Evolutionary conservation across 2,888 invertebrate genomes (phyloP), one percentile per base, ranked within the genome.

Genomic region (Lacanobia oleracea): DNA sequence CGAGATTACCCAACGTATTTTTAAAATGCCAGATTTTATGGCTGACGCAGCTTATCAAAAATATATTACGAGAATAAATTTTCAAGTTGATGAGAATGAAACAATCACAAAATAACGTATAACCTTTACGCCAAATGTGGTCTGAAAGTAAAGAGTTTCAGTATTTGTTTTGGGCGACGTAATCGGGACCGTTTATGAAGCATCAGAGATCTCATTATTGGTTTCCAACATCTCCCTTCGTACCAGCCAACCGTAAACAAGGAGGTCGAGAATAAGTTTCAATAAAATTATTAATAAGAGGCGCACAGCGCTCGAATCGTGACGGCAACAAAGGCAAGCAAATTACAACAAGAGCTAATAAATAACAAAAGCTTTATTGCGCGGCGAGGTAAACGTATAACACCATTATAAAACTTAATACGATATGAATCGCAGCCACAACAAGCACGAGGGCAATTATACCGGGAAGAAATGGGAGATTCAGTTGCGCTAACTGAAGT

Each of bases 11-110:
- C 59, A 56, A 43, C 48, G 21, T 77, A 70, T 73, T 82, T 74
- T 72, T 61, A 57, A 67, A 83, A 74, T 59, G 48, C 21, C 61
- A 14, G 37, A 59, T 64, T 73, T 72, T 74, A 68, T 51, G 43
- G 61, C 63, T 61, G 48, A 50, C 21, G 53, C 71, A 64, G 66
- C 50, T 73, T 68, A 75, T 68, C 50, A 56, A 78, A 79, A 85
- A 78, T 77, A 77, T 76, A 70, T 77, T 59, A 53, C 14, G 37
- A 37, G 74, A 76, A 69, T 75, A 79, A 71, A 83, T 79, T 74
- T 74, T 54, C 60, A 72, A 72, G 53, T 67, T 65, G 69, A 77
- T 77, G 71, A 54, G 62, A 69, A 68, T 66, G 21, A 69, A 79
- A 75, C 57, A 75, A 68, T 43, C 66, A 66, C 59, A 64, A 77